phyloP scores from a whole-genome alignment of 53 echinoderm and acorn worm species.

The Crossaster papposus region DNA sequence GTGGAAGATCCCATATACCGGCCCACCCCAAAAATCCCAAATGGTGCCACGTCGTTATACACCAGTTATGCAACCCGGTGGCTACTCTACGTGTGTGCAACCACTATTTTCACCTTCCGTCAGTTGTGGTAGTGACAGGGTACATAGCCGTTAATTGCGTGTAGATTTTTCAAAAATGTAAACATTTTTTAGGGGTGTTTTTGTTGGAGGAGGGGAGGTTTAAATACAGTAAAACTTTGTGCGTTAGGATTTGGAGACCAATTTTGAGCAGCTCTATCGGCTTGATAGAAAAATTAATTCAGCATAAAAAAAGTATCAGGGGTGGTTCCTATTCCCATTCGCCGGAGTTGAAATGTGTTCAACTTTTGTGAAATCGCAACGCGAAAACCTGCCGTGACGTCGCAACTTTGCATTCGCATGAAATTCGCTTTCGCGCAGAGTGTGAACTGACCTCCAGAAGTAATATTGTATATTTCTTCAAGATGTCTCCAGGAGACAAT shows the following conservation, averaged over 20 bases:
- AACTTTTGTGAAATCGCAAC: too few relatives aligned
- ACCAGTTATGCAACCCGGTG: slow-evolving; percentile 50
- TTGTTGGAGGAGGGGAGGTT: not conserved
- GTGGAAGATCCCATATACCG: slow-evolving; percentile 86
- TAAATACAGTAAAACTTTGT: not conserved
- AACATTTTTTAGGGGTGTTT: not conserved
- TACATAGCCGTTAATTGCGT: slow-evolving; percentile 6
- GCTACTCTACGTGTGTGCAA: slow-evolving; percentile 28
- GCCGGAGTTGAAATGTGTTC: too few relatives aligned
- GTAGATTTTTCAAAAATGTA: slow-evolving; percentile 13
- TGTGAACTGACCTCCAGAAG: too few relatives aligned
- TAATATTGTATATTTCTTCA: too few relatives aligned
- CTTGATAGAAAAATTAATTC: not conserved
- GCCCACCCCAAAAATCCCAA: slow-evolving; percentile 69
- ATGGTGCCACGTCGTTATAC: slow-evolving; percentile 53
- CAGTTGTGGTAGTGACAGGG: slow-evolving; percentile 50
- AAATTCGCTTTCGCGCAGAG: too few relatives aligned
- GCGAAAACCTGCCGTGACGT: too few relatives aligned
- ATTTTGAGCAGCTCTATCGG: not conserved
- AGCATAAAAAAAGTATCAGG: not conserved
- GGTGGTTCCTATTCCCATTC: not conserved
- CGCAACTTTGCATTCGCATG: too few relatives aligned
- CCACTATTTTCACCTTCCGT: slow-evolving; percentile 20
- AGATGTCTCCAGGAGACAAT: too few relatives aligned
- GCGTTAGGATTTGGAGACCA: not conserved